Conservation (phyloP, 1,140 invertebrate species). For the Pentalonia nigronervosa region DNA sequence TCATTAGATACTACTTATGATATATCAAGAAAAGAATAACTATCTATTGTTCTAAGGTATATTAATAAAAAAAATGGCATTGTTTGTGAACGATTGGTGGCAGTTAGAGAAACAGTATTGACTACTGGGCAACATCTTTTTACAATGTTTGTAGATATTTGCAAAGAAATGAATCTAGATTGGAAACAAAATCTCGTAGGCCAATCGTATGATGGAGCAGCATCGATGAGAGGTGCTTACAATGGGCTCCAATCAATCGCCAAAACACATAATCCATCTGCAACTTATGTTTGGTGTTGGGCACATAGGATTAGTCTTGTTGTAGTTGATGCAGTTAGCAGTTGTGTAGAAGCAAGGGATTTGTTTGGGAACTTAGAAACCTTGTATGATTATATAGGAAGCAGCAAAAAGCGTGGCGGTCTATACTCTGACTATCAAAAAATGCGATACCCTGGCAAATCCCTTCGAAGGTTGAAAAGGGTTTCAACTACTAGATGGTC, state of each 20-base stretch:
- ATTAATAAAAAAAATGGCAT: neutral
- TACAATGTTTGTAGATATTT: too few relatives aligned
- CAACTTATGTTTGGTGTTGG: constrained; percentile 1
- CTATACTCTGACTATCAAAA: neutral
- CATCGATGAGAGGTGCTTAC: too few relatives aligned
- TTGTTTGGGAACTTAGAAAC: constrained; percentile 19
- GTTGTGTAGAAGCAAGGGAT: too few relatives aligned
- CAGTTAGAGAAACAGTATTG: too few relatives aligned
- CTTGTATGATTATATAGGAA: neutral
- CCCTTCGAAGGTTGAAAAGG: neutral
- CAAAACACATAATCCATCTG: neutral
- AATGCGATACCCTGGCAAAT: neutral
- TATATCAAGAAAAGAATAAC: neutral
- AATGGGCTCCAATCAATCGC: neutral
- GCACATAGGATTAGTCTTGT: neutral
- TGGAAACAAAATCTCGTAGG: too few relatives aligned
- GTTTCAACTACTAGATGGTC: neutral
- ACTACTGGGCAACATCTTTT: too few relatives aligned
- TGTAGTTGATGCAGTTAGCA: neutral
- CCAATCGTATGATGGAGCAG: too few relatives aligned
- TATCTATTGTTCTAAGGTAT: neutral
- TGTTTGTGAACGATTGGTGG: too few relatives aligned
- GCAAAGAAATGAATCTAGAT: too few relatives aligned
- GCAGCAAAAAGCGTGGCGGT: neutral
- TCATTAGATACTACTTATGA: neutral